Evolutionary conservation across 2,797 vertebrate genomes (phyloP), one percentile per base, ranked within the genome.

Genomic region (Perdix hodgsoniae): DNA sequence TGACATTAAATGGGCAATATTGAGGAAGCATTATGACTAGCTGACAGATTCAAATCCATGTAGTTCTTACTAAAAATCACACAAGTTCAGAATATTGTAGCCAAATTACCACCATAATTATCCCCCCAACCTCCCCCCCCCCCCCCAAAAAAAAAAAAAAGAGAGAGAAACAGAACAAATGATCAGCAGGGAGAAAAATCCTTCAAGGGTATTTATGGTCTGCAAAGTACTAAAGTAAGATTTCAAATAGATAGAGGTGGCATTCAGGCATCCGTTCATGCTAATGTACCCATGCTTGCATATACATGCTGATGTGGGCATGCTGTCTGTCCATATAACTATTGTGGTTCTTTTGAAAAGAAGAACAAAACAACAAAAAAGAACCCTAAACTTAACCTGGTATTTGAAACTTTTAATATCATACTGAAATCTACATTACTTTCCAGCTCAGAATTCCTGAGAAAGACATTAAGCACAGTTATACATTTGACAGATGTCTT

Each of bases 1-100:
- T 98, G 97, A 97, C 97, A 97, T 94, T 97, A 97, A 97, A 97
- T 94, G 91, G 95, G 81, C 94, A 96, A 88, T 94, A 95, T 76
- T 94, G 84, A 93, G 95, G 84, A 96, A 97, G 74, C 86, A 93
- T 94, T 97, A 94, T 93, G 93, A 97, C 95, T 97, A 95, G 97
- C 92, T 94, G 94, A 93, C 88, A 95, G 88, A 96, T 96, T 96
- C 86, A 93, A 95, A 96, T 91, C 96, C 92, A 88, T 86, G 82
- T 95, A 76, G 73, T 85, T 79, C 86, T 94, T 86, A 76, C 59
- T 91, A 92, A 95, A 96, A 95, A 94, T 91, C 85, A 87, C 4
- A 5, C 76, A 92, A 95, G 91, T 93, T 92, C 93, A 91, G 77
- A 92, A 92, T 49, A 60, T 70, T 82, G 87, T 47, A 76, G 73